Evolutionary conservation across 2,113 vertebrate genomes (phyloP), one percentile per base, ranked within the genome.

Genomic region (Takifugu bimaculatus): DNA sequence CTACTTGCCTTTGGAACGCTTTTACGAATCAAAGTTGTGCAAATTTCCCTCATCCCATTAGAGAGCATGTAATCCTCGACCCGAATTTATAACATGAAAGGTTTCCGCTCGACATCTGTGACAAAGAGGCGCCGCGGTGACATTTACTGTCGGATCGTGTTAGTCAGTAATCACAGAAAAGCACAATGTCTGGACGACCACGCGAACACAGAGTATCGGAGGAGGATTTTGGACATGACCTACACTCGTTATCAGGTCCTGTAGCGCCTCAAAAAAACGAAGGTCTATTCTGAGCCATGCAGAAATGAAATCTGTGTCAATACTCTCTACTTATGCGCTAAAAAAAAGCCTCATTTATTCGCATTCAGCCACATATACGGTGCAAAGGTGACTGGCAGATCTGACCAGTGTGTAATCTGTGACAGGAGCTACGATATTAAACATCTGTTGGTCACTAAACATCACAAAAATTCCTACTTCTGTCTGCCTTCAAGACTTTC

Each of bases 21-120:
- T 65, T 70, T 9, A 49, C 60, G 64, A 75, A 71, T 77, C 70
- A 69, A 15, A 52, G 75, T 49, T 57, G 51, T 72, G 72, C 49
- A 50, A 14, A 55, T 68, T 54, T 64, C 28, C 56, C 60, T 85
- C 74, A 82, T 80, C 77, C 69, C 54, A 77, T 83, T 79, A 82
- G 60, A 54, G 56, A 79, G 64, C 80, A 68, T 83, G 79, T 81
- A 80, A 82, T 81, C 78, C 86, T 62, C 35, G 6, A 71, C 67
- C 74, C 70, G 70, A 81, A 78, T 83, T 87, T 77, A 65, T 71
- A 71, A 85, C 78, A 88, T 85, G 73, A 86, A 88, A 85, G 82
- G n/a, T 58, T 65, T 78, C 60, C 6, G 55, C 60, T 57, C 27
- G 49, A 72, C 68, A 60, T 68, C 57, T 39, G 15, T 43, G 53